Evolutionary conservation across 2,113 vertebrate species (phyloP).

Genomic region (Silurus meridionalis): DNA sequence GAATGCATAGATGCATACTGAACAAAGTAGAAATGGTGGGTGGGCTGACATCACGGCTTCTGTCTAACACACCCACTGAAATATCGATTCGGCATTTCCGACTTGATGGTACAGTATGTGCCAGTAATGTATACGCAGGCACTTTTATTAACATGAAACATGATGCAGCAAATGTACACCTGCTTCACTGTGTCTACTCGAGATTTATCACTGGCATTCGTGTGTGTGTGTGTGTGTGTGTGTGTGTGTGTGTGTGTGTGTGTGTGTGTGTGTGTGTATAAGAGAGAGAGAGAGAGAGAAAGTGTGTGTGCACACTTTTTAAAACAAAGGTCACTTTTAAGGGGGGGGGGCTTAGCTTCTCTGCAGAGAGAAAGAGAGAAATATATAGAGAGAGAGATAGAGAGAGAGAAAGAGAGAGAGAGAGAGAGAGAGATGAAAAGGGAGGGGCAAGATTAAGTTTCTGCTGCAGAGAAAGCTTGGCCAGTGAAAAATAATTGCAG

Average conservation of each 20-base stretch:
- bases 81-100: slow-evolving; percentile 40
- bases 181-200: background rate
- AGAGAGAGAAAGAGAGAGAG: background rate
- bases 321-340: slow-evolving; percentile 45
- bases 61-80: slow-evolving; percentile 29
- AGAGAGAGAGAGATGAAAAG: background rate
- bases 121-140: background rate
- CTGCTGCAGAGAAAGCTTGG: slow-evolving; percentile 41
- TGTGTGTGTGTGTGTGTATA: background rate
- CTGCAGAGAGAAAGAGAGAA: slow-evolving; percentile 14
- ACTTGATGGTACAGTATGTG: background rate
- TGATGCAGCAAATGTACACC: background rate
- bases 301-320: slow-evolving; percentile 1
- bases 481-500: slow-evolving; percentile 52
- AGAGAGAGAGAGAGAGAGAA: too few species aligned
- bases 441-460: slow-evolving; percentile 35
- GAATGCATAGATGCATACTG: background rate
- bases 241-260: background rate
- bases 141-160: background rate
- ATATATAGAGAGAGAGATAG: background rate
- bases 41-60: slow-evolving; percentile 22
- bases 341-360: slow-evolving; percentile 30
- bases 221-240: background rate
- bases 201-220: background rate
- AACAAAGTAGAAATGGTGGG: slow-evolving; percentile 4